Conservation (phyloP, 2,797 vertebrate species). For the Petrocephalus schoutedeni region DNA sequence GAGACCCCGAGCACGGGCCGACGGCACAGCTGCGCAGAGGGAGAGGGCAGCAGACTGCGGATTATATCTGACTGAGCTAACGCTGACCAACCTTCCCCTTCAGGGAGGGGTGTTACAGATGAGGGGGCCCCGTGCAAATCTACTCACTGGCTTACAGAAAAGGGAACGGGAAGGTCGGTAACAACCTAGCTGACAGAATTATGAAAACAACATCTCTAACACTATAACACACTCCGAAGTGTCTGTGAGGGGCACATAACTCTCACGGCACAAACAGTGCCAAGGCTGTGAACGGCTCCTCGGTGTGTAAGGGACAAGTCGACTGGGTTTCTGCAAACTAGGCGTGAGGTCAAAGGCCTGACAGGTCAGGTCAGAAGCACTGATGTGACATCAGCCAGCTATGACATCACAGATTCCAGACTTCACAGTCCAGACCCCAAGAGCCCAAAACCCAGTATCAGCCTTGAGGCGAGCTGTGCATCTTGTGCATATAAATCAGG, state of each 20-base stretch:
- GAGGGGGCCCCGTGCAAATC: not conserved
- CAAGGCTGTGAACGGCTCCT: conserved; percentile 16
- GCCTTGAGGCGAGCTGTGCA: conserved; percentile 9
- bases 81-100: not conserved
- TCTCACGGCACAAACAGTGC: not conserved
- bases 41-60: not conserved
- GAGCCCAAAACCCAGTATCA: not conserved
- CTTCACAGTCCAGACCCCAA: not conserved
- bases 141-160: not conserved
- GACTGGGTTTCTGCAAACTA: not conserved
- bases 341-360: not conserved
- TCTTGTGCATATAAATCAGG: conserved; percentile 4
- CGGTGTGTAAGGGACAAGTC: conserved; percentile 3
- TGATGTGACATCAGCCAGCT: not conserved
- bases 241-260: not conserved
- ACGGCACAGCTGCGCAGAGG: conserved; percentile 8
- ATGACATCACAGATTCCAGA: conserved; percentile 2
- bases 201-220: not conserved
- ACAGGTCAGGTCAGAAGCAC: conserved; percentile 4
- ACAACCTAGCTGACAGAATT: not conserved
- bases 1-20: not conserved
- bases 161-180: not conserved
- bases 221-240: not conserved
- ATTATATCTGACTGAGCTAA: not conserved
- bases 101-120: not conserved